Evolutionary conservation across 2,888 invertebrate genomes (phyloP).

Genomic region (Sesia apiformis): DNA sequence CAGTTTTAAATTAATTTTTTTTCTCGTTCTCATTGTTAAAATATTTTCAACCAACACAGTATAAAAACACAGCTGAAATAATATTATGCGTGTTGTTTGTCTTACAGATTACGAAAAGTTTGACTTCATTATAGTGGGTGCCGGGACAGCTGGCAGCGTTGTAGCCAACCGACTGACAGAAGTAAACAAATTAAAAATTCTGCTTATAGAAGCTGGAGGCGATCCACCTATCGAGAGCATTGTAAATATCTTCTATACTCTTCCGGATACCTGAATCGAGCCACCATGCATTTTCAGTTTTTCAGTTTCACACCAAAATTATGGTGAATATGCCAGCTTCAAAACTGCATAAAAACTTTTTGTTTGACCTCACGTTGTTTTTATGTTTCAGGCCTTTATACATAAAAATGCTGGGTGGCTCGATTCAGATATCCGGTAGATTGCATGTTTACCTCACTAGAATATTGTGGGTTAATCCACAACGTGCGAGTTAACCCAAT

Average conservation of each 20-base stretch:
- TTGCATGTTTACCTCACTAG: no score
- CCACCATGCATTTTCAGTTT: no score
- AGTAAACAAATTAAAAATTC: conserved; percentile 20
- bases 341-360: no score
- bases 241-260: conserved; percentile 10
- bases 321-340: background rate
- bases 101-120: conserved; percentile 20
- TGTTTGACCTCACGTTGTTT: background rate
- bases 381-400: background rate
- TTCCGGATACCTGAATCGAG: no score
- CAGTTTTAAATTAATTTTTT: no score
- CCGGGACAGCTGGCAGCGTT: conserved; percentile 29
- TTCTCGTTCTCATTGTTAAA: no score
- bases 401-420: no score
- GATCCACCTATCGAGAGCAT: conserved; percentile 22
- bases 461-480: no score
- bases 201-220: conserved; percentile 28
- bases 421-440: no score
- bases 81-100: background rate
- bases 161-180: conserved; percentile 30
- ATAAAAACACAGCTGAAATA: background rate
- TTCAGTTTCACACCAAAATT: background rate
- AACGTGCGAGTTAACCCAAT: no score
- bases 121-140: conserved; percentile 32
- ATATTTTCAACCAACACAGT: no score